Evolutionary conservation across 2,888 invertebrate species (phyloP).

Genomic region (Rugalucina vietnamica): DNA sequence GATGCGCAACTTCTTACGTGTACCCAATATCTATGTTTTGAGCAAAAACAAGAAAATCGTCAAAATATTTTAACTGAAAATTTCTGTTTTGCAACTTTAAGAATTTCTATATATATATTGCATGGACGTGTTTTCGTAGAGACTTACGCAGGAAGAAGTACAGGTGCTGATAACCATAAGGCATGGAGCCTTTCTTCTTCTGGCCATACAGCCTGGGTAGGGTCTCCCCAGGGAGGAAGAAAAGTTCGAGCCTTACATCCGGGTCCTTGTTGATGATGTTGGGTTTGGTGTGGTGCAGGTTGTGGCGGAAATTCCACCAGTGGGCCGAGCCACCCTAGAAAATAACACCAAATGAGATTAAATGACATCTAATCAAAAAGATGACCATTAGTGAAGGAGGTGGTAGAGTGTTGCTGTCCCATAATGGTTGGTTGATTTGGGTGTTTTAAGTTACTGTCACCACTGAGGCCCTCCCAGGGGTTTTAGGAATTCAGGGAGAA

Average conservation of each 20-base stretch:
- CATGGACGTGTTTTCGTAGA: too few species aligned
- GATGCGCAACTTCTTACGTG: too few species aligned
- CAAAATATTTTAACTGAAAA: too few species aligned
- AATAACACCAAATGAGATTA: too few species aligned
- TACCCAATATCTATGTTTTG: too few species aligned
- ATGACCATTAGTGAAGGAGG: not conserved
- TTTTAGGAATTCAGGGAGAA: too few species aligned
- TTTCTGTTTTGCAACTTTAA: too few species aligned
- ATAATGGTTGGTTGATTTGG: not conserved
- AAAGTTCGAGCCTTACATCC: conserved; percentile 76
- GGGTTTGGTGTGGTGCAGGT: conserved; percentile 82
- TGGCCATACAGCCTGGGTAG: conserved; percentile 77
- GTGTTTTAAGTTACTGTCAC: too few species aligned
- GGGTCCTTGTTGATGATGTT: conserved; percentile 81
- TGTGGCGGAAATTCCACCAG: conserved; percentile 83
- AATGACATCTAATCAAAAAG: too few species aligned
- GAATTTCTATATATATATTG: too few species aligned
- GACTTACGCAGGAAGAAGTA: conserved; percentile 81
- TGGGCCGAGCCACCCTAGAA: conserved; percentile 80
- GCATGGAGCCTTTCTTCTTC: conserved; percentile 79
- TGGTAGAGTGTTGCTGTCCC: not conserved
- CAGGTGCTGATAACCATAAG: conserved; percentile 80
- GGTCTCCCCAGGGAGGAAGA: conserved; percentile 80
- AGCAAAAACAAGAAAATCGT: too few species aligned
- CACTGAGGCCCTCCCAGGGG: too few species aligned